Evolutionary conservation across 2,888 invertebrate genomes (phyloP).

Genomic region (Sycophila texana): DNA sequence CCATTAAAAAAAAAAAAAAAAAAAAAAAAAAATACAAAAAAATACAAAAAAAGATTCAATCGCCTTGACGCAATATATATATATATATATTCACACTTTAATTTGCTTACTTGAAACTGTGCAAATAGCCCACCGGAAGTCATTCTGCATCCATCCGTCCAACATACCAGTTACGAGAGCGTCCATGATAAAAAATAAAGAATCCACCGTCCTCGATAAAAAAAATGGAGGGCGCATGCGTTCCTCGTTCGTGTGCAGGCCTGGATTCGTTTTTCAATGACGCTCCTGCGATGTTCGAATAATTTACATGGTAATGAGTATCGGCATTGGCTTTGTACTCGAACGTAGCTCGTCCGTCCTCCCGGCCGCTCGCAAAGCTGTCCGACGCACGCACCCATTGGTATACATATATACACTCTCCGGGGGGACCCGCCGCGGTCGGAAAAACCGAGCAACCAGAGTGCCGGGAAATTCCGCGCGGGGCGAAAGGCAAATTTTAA

Average conservation of each 20-base stretch:
- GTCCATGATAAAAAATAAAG: too few relatives aligned
- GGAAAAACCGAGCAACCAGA: not conserved
- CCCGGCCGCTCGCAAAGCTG: slow-evolving; percentile 18
- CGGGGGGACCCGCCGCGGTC: not conserved
- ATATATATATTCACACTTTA: too few relatives aligned
- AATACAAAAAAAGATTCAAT: too few relatives aligned
- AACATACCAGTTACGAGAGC: too few relatives aligned
- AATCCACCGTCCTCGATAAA: too few relatives aligned
- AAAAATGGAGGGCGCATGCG: too few relatives aligned
- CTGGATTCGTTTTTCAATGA: slow-evolving; percentile 57
- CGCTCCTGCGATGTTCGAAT: slow-evolving; percentile 53
- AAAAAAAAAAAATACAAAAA: too few relatives aligned
- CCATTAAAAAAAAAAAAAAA: too few relatives aligned
- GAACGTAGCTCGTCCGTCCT: slow-evolving; percentile 4
- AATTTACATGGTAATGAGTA: slow-evolving; percentile 62
- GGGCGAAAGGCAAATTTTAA: slow-evolving; percentile 48
- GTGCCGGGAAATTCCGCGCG: not conserved
- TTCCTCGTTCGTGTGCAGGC: not conserved
- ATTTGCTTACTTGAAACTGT: too few relatives aligned
- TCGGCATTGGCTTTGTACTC: slow-evolving; percentile 57
- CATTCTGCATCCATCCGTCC: too few relatives aligned
- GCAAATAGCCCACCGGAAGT: too few relatives aligned
- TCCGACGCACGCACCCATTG: slow-evolving; percentile 18
- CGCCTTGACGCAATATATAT: too few relatives aligned
- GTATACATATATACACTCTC: not conserved